phyloP scores from a whole-genome alignment of 1,140 invertebrate genomes.

The Arctopsyche grandis region DNA sequence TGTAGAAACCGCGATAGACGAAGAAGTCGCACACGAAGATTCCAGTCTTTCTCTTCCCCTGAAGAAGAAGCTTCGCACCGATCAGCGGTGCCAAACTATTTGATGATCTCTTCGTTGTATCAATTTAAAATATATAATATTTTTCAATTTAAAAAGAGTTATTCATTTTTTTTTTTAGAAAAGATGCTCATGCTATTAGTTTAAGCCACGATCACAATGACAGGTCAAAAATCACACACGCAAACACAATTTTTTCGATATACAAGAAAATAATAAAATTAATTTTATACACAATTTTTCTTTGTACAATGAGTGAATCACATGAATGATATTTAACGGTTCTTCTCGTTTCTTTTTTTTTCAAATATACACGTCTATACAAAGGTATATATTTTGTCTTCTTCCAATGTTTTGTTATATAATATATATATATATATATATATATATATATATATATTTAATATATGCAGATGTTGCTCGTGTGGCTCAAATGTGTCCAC shows the following conservation, averaged over 20 bases:
- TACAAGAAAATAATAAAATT: conserved; percentile 47
- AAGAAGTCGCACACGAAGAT: background rate
- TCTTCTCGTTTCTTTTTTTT: conserved; percentile 29
- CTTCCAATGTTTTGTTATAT: background rate
- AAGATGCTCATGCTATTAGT: conserved; percentile 54
- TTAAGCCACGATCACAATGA: conserved; percentile 55
- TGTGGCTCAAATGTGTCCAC: background rate
- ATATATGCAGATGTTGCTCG: background rate
- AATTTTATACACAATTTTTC: conserved; percentile 33
- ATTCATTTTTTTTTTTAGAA: conserved; percentile 39
- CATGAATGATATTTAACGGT: conserved; percentile 45
- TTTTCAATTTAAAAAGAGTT: conserved; percentile 19
- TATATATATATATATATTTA: background rate
- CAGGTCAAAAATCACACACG: conserved; percentile 54
- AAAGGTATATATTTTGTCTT: too few species aligned
- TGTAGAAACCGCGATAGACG: conserved; percentile 19
- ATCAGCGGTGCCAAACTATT: conserved; percentile 3
- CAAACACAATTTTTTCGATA: conserved; percentile 52
- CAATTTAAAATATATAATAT: conserved; percentile 17
- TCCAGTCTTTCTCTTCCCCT: background rate
- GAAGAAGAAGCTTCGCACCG: background rate
- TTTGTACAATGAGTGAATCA: conserved; percentile 53
- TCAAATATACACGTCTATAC: background rate
- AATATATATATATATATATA: conserved; percentile 6
- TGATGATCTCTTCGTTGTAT: conserved; percentile 49